phyloP scores from a whole-genome alignment of 2,113 vertebrate genomes.

The Bos indicus region DNA sequence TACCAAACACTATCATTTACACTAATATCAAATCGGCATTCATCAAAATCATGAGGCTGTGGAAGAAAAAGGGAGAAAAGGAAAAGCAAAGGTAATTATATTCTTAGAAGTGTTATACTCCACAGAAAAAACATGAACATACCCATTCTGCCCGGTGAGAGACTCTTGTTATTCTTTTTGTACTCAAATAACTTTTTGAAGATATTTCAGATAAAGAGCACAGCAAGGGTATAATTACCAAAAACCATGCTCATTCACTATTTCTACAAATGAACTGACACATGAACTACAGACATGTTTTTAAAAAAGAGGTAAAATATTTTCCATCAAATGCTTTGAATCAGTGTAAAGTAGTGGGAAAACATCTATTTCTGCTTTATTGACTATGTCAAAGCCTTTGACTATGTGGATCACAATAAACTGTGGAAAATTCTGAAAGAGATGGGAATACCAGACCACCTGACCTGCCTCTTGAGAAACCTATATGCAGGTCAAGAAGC shows the following conservation, averaged over 20 bases:
- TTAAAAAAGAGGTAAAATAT: neutral
- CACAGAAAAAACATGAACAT: conserved; percentile 15
- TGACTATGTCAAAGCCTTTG: no score
- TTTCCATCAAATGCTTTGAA: conserved; percentile 30
- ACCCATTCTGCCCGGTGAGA: neutral
- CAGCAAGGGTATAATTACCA: neutral
- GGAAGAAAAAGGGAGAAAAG: conserved; percentile 30
- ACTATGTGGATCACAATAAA: no score
- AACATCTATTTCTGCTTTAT: no score
- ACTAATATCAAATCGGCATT: conserved; percentile 98
- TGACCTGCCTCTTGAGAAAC: no score
- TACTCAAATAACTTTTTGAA: conserved; percentile 15
- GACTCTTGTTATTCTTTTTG: neutral
- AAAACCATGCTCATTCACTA: conserved; percentile 14
- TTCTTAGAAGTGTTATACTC: neutral
- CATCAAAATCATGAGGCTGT: conserved; percentile 98
- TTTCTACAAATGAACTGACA: conserved; percentile 20
- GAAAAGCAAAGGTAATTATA: conserved; percentile 52
- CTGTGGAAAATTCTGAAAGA: no score
- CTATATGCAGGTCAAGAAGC: no score
- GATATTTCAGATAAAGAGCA: conserved; percentile 17
- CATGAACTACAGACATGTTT: neutral
- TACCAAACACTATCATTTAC: conserved; percentile 99
- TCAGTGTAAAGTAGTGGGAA: neutral
- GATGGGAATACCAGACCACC: no score